Percentiles rank a stretch among this genome's conserved stretches.
Conservation (phyloP, 2,113 vertebrate species). For the Osmerus eperlanus region DNA sequence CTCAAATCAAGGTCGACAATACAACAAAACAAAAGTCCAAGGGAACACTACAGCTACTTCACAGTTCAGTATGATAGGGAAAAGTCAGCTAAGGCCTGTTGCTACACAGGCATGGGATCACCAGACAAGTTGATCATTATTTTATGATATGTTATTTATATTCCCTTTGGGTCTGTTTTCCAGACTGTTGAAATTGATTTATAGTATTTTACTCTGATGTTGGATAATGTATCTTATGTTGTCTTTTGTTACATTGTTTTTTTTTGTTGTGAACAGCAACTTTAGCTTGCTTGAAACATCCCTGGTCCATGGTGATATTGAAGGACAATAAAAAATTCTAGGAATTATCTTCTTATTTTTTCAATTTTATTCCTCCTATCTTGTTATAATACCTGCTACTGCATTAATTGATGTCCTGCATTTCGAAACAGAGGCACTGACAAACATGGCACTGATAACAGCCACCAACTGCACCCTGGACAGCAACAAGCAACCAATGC, state of each 20-base stretch:
- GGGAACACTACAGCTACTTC: background rate
- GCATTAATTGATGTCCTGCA: background rate
- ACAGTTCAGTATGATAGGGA: background rate
- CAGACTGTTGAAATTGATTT: background rate
- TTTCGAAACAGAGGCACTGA: background rate
- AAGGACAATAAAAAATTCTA: background rate
- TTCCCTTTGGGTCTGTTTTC: background rate
- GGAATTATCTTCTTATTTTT: constrained; percentile 8
- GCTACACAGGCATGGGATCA: background rate
- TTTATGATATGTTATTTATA: background rate
- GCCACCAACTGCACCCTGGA: background rate
- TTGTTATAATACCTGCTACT: background rate
- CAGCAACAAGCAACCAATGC: background rate
- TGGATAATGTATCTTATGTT: too few species aligned
- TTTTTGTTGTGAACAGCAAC: too few species aligned
- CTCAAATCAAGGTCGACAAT: background rate
- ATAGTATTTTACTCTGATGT: too few species aligned
- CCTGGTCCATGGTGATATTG: too few species aligned
- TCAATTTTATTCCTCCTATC: background rate
- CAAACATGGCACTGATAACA: background rate
- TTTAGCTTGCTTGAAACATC: too few species aligned
- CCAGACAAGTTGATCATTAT: background rate
- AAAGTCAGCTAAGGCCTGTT: background rate
- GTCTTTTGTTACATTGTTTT: too few species aligned
- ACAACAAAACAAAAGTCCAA: background rate